Evolutionary conservation across 2,113 vertebrate genomes (phyloP), one percentile per base, ranked within the genome.

Genomic region (Nanorana parkeri): DNA sequence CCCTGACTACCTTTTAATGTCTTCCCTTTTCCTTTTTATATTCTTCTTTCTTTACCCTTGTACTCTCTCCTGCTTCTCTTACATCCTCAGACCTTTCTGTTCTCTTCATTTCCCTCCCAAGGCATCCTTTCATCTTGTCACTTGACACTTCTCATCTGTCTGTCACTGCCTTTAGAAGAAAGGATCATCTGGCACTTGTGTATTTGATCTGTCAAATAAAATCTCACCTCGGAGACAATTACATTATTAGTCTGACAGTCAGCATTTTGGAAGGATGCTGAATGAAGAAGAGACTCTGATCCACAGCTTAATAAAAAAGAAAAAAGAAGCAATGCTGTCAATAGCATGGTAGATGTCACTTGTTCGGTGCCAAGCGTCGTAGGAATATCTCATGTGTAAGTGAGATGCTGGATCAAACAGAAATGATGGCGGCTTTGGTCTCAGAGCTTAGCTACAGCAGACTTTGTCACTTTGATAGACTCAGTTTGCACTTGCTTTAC

Each of bases 131-230:
- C 80, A 76, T 83, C 71, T 76, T 54, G 71, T 76, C 64, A n/a
- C 23, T 76, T 55, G 32, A 29, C 17, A 60, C 26, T 83, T 58
- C 80, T 68, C 80, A 32, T 68, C 72, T 67, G 80, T 41, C 80
- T 76, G 72, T 83, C 72, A 83, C 54, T 76, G 52, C 71, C 47
- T 58, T 76, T 68, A 76, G 76, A 68, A 66, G 80, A 58, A 76
- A 76, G 72, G 71, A 83, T 83, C 63, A 36, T 76, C 52, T 52
- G 63, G 60, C 72, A 41, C 71, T 51, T 76, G 63, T 68, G 72
- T 76, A 75, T 83, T 76, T 76, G 80, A 83, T 83, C 71, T 83
- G 80, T 83, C 80, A 83, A 24, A 83, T 65, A 76, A 68, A 76
- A 75, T 83, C 72, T 76, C 72, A 68, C 63, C 80, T 76, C 60